phyloP scores from a whole-genome alignment of 2,113 vertebrate species.

The Neodon shergylaensis region DNA sequence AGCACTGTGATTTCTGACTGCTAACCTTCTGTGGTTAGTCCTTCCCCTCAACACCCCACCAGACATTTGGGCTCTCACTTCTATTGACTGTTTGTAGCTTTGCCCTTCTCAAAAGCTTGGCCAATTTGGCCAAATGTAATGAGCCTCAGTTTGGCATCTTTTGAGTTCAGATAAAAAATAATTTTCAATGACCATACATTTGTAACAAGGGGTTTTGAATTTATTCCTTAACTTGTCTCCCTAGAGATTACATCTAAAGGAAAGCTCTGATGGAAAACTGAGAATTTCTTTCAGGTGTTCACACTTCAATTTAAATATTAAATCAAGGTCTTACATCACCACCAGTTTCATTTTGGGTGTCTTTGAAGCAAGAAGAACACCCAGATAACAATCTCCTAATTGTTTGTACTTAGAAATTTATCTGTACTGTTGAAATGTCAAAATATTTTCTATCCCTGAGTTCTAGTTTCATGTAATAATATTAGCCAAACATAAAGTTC shows the following conservation, averaged over 20 bases:
- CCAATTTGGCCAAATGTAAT: not conserved
- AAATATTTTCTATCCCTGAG: not conserved
- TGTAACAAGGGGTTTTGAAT: not conserved
- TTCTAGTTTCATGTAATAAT: not conserved
- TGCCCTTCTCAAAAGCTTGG: not conserved
- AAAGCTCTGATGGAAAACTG: not conserved
- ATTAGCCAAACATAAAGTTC: not conserved
- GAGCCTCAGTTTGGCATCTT: not conserved
- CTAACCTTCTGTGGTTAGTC: not conserved
- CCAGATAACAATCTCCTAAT: not conserved
- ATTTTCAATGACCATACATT: not conserved
- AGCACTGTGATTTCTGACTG: not conserved
- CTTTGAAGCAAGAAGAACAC: not conserved
- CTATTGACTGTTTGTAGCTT: not conserved
- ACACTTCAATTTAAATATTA: not conserved
- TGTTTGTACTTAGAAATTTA: not conserved
- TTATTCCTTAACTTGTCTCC: not conserved
- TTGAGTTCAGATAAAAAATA: too few species aligned
- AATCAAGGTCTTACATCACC: not conserved
- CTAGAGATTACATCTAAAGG: not conserved
- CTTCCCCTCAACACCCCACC: not conserved
- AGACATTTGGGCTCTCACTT: not conserved
- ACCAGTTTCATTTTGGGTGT: not conserved
- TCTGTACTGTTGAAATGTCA: not conserved
- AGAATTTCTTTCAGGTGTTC: not conserved